Conservation (phyloP, 2,113 vertebrate genomes). For the Neotragus moschatus region DNA sequence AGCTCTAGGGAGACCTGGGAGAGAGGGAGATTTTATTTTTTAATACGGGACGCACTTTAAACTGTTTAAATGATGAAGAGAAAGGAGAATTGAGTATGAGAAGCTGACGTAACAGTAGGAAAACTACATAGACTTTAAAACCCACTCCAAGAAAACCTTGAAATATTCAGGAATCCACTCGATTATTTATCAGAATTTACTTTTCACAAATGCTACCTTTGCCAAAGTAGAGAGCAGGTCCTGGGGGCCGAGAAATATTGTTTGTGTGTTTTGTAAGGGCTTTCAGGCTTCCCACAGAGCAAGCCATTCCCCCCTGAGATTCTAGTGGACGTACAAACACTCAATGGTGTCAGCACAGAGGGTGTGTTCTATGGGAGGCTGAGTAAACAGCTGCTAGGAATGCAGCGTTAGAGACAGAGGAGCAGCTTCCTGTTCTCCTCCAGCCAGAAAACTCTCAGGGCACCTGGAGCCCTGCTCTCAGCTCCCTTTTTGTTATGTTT, state of each 20-base stretch:
- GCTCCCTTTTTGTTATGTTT: not conserved
- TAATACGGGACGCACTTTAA: not conserved
- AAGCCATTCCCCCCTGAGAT: not conserved
- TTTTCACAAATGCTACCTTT: slow-evolving; percentile 1
- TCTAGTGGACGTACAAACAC: not conserved
- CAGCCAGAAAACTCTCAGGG: not conserved
- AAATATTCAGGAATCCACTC: slow-evolving; percentile 1
- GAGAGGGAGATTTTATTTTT: not conserved
- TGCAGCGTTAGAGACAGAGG: not conserved
- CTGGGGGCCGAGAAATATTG: not conserved
- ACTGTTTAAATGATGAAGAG: too few species aligned
- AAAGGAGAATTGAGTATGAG: not conserved
- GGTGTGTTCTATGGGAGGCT: not conserved
- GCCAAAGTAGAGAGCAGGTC: not conserved
- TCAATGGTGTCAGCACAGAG: not conserved
- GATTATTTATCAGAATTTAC: not conserved
- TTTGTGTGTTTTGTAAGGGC: not conserved
- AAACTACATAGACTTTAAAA: not conserved
- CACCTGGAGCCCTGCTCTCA: not conserved
- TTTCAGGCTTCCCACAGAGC: not conserved
- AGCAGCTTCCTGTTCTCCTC: not conserved
- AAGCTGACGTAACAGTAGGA: not conserved
- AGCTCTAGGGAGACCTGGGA: not conserved
- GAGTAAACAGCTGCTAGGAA: not conserved
- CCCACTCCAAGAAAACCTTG: not conserved